Evolutionary conservation across 2,888 invertebrate genomes (phyloP).

Genomic region (Drosophila borborema): DNA sequence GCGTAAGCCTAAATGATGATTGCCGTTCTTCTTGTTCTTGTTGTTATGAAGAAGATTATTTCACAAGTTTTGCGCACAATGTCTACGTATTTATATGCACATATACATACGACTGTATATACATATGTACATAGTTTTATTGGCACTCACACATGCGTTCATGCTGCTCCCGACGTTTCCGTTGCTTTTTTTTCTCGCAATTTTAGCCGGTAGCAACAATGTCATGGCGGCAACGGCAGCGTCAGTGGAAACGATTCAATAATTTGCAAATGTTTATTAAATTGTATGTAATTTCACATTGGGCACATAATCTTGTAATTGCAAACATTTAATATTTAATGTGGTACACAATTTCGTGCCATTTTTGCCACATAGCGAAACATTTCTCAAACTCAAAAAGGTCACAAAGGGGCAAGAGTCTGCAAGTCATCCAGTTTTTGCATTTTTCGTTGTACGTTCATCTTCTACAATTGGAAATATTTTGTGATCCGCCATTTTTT

Average conservation of each 20-base stretch:
- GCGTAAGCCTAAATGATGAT: slow-evolving; percentile 60
- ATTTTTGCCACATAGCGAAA: slow-evolving; percentile 26
- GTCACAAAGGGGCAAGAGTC: slow-evolving; percentile 5
- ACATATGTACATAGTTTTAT: slow-evolving; percentile 26
- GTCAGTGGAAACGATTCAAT: slow-evolving; percentile 14
- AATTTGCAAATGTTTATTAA: slow-evolving; percentile 14
- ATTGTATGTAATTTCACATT: slow-evolving; percentile 36
- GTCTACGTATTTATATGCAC: slow-evolving; percentile 26
- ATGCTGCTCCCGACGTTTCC: slow-evolving; percentile 34
- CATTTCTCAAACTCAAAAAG: slow-evolving; percentile 11
- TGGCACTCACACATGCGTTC: slow-evolving; percentile 36
- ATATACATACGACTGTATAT: slow-evolving; percentile 10
- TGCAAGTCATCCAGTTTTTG: slow-evolving; percentile 37
- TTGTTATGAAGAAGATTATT: slow-evolving; percentile 58
- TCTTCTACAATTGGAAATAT: slow-evolving; percentile 30
- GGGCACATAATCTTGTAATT: slow-evolving; percentile 43
- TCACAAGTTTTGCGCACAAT: slow-evolving; percentile 68
- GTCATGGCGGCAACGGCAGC: slow-evolving; percentile 23
- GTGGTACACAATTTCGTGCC: slow-evolving; percentile 41
- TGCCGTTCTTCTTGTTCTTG: slow-evolving; percentile 38
- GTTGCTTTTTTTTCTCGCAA: slow-evolving; percentile 43
- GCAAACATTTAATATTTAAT: not conserved
- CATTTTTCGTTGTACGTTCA: slow-evolving; percentile 18
- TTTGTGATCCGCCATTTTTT: slow-evolving; percentile 39
- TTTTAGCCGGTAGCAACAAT: slow-evolving; percentile 60